A percentile compares a stretch with the other conserved stretches of the same genome.
Evolutionary conservation across 2,888 invertebrate species (phyloP).

Genomic region (Silvanus unidentatus): DNA sequence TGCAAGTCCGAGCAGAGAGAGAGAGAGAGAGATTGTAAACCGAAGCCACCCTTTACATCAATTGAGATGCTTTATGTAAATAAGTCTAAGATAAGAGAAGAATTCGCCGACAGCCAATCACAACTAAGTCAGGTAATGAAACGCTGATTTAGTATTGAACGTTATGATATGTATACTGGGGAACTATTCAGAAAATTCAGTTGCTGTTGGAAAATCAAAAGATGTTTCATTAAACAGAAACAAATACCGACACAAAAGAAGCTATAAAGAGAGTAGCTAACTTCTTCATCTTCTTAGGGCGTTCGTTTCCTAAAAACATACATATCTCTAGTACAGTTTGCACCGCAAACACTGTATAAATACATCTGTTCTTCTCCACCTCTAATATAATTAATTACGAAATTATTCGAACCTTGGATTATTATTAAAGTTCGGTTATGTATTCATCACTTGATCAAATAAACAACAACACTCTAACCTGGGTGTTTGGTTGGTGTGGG

Average conservation of each 20-base stretch:
- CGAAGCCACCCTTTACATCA: slow-evolving; percentile 2
- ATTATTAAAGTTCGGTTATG: slow-evolving; percentile 34
- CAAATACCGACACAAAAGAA: slow-evolving; percentile 42
- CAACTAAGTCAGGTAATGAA: slow-evolving; percentile 42
- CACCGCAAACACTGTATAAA: slow-evolving; percentile 39
- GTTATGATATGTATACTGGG: too few species aligned
- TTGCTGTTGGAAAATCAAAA: slow-evolving; percentile 46
- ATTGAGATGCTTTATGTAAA: slow-evolving; percentile 32
- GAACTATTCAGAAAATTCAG: slow-evolving; percentile 45
- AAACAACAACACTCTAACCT: background rate
- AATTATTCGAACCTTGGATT: slow-evolving; percentile 38
- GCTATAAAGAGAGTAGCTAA: slow-evolving; percentile 42
- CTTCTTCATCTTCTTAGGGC: slow-evolving; percentile 17
- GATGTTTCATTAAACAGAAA: slow-evolving; percentile 45
- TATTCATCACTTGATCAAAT: background rate
- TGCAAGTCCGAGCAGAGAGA: too few species aligned
- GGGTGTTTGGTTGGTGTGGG: background rate
- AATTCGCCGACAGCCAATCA: slow-evolving; percentile 42
- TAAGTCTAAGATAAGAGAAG: slow-evolving; percentile 42
- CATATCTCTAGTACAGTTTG: slow-evolving; percentile 4
- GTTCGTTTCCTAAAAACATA: slow-evolving; percentile 6
- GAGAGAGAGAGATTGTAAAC: background rate
- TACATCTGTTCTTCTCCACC: slow-evolving; percentile 36
- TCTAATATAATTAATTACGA: slow-evolving; percentile 41
- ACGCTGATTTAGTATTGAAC: slow-evolving; percentile 40